Evolutionary conservation across 2,113 vertebrate species (phyloP), one percentile per base, ranked within the genome.

Genomic region (Scomber colias): DNA sequence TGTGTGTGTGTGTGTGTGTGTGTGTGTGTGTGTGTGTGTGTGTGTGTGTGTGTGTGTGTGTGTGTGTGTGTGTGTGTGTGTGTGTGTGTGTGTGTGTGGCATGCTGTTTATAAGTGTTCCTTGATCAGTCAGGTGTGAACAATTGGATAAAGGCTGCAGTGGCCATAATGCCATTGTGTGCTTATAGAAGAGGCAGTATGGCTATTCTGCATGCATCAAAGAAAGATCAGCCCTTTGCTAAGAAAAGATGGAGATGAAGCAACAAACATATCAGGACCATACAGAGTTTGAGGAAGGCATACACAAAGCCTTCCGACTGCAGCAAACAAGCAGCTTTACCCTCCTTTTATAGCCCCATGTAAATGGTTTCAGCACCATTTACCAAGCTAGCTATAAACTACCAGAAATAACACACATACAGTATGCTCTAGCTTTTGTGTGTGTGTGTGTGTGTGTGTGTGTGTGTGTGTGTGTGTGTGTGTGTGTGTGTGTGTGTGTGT

Each of bases 251-350:
- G 48, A 62, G 72, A 67, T 31, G 72, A 82, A 69, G 75, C 64
- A 87, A 93, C 92, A 92, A 92, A 88, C 88, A 69, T 93, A 94
- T 93, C 92, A 90, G 88, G 76, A 67, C 31, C 71, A 83, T 90
- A 67, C 93, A 93, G 92, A 74, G 69, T 49, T 82, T 63, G 81
- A 75, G 70, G 74, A 63, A 81, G 69, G 84, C 75, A 8, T 24
- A 50, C 24, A 48, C 67, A 86, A 90, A 91, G 79, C 83, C 13
- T 82, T 54, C 61, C 66, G 57, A 86, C 85, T 78, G 79, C 54
- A 65, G 69, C 76, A 69, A 85, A 75, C 87, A 87, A 84, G 83
- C 82, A 55, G 93, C 87, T 92, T 91, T 89, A 82, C 75, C 27
- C 46, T 79, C 89, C 80, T 30, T 81, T 90, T 92, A 81, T 91